A percentile compares a stretch with the other conserved stretches of the same genome.
Evolutionary conservation across 2,888 invertebrate species (phyloP).

Genomic region (Drosophila subquinaria): DNA sequence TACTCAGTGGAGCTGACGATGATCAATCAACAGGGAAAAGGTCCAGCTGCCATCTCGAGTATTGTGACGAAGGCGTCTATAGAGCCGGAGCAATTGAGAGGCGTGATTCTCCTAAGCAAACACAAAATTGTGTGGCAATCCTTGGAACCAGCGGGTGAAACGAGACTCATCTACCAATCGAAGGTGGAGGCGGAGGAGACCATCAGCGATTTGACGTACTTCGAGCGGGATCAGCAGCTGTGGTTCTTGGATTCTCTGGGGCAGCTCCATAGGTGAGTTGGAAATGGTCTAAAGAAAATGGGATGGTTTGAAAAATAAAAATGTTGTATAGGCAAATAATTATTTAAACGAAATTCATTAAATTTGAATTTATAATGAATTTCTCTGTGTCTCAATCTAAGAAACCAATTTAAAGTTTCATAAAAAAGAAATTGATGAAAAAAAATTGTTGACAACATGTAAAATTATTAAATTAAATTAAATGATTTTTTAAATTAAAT

Average conservation of each 20-base stretch:
- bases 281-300: background rate
- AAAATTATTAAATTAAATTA: no score
- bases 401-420: no score
- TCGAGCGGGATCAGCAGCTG: constrained; percentile 90
- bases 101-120: constrained; percentile 59
- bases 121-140: constrained; percentile 63
- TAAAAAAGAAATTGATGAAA: no score
- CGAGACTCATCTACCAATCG: constrained; percentile 74
- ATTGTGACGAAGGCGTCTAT: constrained; percentile 35
- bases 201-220: constrained; percentile 90
- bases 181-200: constrained; percentile 57
- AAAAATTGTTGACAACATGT: no score
- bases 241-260: constrained; percentile 92
- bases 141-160: constrained; percentile 68
- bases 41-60: constrained; percentile 88
- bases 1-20: constrained; percentile 93
- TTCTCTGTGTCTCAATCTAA: no score
- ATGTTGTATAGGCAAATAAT: no score
- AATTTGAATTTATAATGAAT: no score
- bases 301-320: no score
- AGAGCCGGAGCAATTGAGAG: constrained; percentile 41
- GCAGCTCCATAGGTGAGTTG: constrained; percentile 87
- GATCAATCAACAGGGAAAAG: constrained; percentile 92
- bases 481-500: no score
- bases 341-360: no score